A percentile compares a stretch with the other conserved stretches of the same genome.
These are phyloP conservation scores for Leptoclinus maculatus DNA, from an alignment of 2,797 vertebrate species.

Conservation along the genomic window DNA sequence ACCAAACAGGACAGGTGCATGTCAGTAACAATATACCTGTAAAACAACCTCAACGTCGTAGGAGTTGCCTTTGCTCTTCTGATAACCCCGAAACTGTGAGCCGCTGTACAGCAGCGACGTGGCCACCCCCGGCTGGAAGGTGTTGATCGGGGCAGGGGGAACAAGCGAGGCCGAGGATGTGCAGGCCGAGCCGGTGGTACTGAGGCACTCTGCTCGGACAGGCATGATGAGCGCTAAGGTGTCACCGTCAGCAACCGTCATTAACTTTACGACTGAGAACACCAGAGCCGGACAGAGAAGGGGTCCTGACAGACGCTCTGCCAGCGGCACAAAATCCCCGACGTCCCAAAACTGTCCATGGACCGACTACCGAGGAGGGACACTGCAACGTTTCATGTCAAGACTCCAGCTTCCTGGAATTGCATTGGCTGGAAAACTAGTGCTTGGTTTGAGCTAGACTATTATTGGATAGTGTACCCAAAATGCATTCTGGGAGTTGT, in stretches of 20 bases:
- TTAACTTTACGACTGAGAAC: conserved; percentile 72
- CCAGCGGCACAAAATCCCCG: neutral
- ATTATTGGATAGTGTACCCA: conserved; percentile 62
- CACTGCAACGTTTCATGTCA: conserved; percentile 34
- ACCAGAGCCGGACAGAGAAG: conserved; percentile 19
- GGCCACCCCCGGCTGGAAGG: conserved; percentile 93
- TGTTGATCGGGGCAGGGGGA: conserved; percentile 96
- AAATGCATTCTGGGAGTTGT: conserved; percentile 58
- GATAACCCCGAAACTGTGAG: conserved; percentile 95
- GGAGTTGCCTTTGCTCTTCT: conserved; percentile 98
- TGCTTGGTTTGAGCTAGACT: neutral
- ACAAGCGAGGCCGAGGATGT: conserved; percentile 87
- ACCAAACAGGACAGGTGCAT: neutral
- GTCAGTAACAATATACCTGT: conserved; percentile 83
- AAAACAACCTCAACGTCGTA: conserved; percentile 98
- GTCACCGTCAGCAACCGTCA: conserved; percentile 82
- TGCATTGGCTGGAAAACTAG: conserved; percentile 69
- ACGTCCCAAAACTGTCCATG: conserved; percentile 18
- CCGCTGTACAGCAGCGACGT: conserved; percentile 96
- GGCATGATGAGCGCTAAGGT: conserved; percentile 87
- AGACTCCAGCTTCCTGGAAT: conserved; percentile 39
- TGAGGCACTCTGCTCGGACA: conserved; percentile 86
- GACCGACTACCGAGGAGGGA: conserved; percentile 15
- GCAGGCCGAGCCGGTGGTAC: conserved; percentile 78
- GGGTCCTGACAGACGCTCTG: conserved; percentile 3